phyloP scores from a whole-genome alignment of 2,888 invertebrate species.

The Sympetrum striolatum region DNA sequence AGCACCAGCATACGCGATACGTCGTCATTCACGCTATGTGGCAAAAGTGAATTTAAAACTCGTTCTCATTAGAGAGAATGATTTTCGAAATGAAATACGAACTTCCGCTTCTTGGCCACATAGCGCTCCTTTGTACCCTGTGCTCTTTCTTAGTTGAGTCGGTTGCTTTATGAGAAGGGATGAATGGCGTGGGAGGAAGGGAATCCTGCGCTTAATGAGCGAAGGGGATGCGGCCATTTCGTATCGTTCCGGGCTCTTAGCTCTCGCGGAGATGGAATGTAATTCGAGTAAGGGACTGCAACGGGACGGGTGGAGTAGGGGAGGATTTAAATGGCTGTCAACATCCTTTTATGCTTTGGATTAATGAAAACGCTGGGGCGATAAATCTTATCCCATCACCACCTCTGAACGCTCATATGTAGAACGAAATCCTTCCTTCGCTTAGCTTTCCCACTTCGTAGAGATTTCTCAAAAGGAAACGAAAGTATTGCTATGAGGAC shows the following conservation, averaged over 20 bases:
- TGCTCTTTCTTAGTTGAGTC: not conserved
- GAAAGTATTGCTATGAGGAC: no score
- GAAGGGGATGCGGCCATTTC: conserved; percentile 9
- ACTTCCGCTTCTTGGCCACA: not conserved
- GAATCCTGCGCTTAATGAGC: not conserved
- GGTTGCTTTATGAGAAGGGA: conserved; percentile 3
- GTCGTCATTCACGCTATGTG: not conserved
- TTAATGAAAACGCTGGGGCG: no score
- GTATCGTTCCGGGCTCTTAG: conserved; percentile 31
- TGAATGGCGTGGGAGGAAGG: not conserved
- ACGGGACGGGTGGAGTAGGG: not conserved
- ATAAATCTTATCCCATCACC: no score
- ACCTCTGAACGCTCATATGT: no score
- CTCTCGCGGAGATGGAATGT: conserved; percentile 20
- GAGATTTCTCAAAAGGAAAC: no score
- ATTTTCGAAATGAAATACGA: not conserved
- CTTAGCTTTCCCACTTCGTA: no score
- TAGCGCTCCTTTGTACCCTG: not conserved
- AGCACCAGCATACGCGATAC: not conserved
- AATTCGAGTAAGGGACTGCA: not conserved
- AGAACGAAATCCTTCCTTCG: no score
- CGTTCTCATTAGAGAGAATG: not conserved
- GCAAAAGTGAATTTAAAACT: not conserved
- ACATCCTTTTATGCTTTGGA: no score
- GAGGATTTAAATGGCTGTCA: no score